phyloP scores from a whole-genome alignment of 1,140 invertebrate species.

The Pantala flavescens region DNA sequence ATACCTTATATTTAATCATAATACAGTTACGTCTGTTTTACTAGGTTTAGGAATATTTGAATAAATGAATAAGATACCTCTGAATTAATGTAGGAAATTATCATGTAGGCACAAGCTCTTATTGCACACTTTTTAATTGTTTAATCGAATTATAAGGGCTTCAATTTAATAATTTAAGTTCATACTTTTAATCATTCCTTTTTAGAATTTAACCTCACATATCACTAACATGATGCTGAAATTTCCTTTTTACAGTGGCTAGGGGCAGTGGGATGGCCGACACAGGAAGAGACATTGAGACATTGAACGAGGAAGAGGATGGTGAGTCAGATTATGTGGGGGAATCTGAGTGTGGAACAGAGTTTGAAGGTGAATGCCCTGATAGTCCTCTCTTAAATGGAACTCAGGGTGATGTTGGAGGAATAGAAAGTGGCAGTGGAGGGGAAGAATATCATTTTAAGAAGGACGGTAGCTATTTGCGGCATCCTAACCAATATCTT shows the following conservation, averaged over 20 bases:
- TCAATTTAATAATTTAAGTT: no score
- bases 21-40: no score
- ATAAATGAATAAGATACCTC: no score
- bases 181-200: not conserved
- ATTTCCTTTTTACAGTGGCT: slow-evolving; percentile 13
- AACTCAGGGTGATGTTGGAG: not conserved
- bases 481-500: slow-evolving; percentile 76
- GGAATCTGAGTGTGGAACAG: slow-evolving; percentile 51
- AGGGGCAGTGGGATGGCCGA: slow-evolving; percentile 33
- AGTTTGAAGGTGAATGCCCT: slow-evolving; percentile 39
- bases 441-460: slow-evolving; percentile 47
- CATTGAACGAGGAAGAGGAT: slow-evolving; percentile 60
- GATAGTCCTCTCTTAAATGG: not conserved
- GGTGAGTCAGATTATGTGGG: slow-evolving; percentile 58
- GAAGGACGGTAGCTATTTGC: slow-evolving; percentile 51
- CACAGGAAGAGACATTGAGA: slow-evolving; percentile 50
- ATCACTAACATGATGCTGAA: not conserved
- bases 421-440: slow-evolving; percentile 39
- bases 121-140: no score
- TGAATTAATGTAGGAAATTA: no score
- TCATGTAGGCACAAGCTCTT: no score
- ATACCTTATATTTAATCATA: no score
- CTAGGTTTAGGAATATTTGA: no score
- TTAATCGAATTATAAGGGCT: no score
- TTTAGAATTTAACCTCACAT: not conserved